Evolutionary conservation across 2,113 vertebrate species (phyloP), one percentile per base, ranked within the genome.

Genomic region (Macaca mulatta): DNA sequence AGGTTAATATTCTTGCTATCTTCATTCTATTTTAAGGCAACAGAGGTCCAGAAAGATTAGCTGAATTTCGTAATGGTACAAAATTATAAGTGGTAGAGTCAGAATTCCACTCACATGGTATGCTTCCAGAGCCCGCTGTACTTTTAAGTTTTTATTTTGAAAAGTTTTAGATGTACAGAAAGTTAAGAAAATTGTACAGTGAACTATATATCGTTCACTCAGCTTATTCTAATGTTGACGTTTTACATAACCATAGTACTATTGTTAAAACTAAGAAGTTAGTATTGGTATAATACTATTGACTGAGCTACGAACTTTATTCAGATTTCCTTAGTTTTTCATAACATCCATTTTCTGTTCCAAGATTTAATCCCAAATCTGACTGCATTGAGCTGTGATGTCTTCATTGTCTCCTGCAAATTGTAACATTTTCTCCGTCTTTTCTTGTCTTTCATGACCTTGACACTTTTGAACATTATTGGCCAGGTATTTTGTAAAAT

Each of bases 91-190:
- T 3, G 30, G 35, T n/a, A 84, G 52, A 61, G 17, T 96, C 75
- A 93, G 70, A 88, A 93, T 72, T 93, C 43, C 80, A 4, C 16
- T 18, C n/a, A 79, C 30, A 1, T 74, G 30, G 30, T 52, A 67
- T 80, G n/a, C 13, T 93, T 96, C 14, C 40, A 93, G 30, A 67
- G 7, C 32, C 13, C 40, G 16, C 5, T 93, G 90, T 84, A 89
- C 48, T 88, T 95, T 81, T 35, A 94, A 84, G 43, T 74, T 67
- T 93, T 45, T 78, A 89, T 90, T 95, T 96, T 94, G 16, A 92
- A 91, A 89, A 48, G 35, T 78, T 94, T 88, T 82, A 82, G 59
- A 23, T 14, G 90, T 61, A 70, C 10, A 83, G 48, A 83, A 89
- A 79, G 14, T 43, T 86, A 7, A 4, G n/a, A 67, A 92, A 95